A percentile compares a stretch with the other conserved stretches of the same genome.
These are phyloP conservation scores for Sebastes umbrosus DNA, from an alignment of 2,797 vertebrate species.

Conservation along the genomic window DNA sequence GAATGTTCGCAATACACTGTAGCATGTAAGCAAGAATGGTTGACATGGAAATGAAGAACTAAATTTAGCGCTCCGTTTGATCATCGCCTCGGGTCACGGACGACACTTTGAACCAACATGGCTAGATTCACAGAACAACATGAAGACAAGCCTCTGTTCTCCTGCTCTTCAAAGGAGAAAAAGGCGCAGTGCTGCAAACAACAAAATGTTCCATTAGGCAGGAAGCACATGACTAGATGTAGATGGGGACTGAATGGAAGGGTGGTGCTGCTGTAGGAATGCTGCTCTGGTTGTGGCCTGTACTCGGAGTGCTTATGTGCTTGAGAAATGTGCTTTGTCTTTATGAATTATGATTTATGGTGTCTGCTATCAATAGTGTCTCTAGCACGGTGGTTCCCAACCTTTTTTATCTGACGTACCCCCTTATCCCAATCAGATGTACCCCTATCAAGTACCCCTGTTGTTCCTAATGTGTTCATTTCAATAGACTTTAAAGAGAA, in stretches of 20 bases:
- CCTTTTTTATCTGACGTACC: not conserved
- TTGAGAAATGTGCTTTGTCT: not conserved
- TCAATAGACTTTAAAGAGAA: not conserved
- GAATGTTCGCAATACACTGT: not conserved
- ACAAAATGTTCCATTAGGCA: slow-evolving; percentile 38
- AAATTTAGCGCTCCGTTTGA: slow-evolving; percentile 57
- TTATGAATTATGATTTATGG: not conserved
- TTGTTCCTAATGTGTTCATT: not conserved
- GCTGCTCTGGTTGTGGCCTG: not conserved
- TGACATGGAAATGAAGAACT: slow-evolving; percentile 35
- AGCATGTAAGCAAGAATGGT: not conserved
- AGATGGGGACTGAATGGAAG: slow-evolving; percentile 3
- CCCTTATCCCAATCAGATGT: not conserved
- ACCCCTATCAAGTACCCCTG: not conserved
- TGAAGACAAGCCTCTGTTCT: slow-evolving; percentile 48
- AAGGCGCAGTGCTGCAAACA: slow-evolving; percentile 24
- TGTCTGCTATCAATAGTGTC: not conserved
- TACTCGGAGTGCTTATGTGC: not conserved
- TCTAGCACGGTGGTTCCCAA: not conserved
- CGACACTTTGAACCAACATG: slow-evolving; percentile 50
- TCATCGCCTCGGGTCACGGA: slow-evolving; percentile 40
- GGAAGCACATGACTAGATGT: slow-evolving; percentile 29
- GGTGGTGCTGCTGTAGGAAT: not conserved
- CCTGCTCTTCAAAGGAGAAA: slow-evolving; percentile 49
- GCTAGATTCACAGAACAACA: slow-evolving; percentile 43